A percentile compares a stretch with the other conserved stretches of the same genome.
These are phyloP conservation scores for Syritta pipiens DNA, from an alignment of 2,888 invertebrate species.

Conservation along the genomic window DNA sequence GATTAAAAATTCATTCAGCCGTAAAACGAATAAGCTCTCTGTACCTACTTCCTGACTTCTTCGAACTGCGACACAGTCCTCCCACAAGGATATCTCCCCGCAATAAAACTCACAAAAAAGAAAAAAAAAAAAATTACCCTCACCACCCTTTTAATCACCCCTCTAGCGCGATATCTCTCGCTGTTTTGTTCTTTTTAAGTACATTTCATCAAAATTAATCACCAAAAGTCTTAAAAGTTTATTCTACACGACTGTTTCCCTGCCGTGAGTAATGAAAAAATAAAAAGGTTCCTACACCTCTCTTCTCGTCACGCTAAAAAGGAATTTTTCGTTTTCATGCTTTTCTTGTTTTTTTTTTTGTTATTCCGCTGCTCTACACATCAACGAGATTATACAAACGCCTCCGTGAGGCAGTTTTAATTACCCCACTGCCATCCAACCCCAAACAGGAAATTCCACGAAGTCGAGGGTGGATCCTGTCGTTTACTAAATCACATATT, in stretches of 20 bases:
- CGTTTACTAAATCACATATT: constrained; percentile 42
- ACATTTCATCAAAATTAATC: neutral
- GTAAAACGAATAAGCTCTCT: too few relatives aligned
- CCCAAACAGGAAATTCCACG: neutral
- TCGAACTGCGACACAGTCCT: too few relatives aligned
- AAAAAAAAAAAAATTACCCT: too few relatives aligned
- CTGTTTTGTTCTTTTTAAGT: too few relatives aligned
- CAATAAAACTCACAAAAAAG: too few relatives aligned
- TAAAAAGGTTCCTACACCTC: neutral
- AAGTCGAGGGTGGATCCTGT: neutral
- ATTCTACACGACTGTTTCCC: neutral
- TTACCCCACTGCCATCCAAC: constrained; percentile 7
- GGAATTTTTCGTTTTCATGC: neutral
- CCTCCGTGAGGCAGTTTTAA: constrained; percentile 19
- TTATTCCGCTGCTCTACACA: neutral
- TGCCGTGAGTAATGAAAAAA: too few relatives aligned
- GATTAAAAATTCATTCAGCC: too few relatives aligned
- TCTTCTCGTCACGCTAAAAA: neutral
- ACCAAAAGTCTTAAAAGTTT: neutral
- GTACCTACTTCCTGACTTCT: too few relatives aligned
- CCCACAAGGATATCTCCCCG: too few relatives aligned
- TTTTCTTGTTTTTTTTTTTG: too few relatives aligned
- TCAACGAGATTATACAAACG: neutral
- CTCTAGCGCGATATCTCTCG: too few relatives aligned
- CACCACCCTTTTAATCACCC: too few relatives aligned